Base-by-base conservation (phyloP, 2,888 invertebrate species). In the Ephialtes manifestator region DNA sequence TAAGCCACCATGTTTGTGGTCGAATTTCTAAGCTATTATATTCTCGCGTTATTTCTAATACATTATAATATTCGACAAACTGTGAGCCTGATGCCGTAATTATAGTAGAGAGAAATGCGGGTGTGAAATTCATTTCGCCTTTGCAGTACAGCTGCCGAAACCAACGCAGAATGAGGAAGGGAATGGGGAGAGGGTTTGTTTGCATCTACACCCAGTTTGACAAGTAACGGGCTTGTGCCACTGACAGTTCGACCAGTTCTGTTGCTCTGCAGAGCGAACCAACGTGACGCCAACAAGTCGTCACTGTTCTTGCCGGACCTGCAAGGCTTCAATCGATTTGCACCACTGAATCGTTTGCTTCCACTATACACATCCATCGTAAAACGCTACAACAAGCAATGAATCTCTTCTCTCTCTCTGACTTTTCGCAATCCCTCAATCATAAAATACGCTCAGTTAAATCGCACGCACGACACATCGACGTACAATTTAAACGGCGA, bases 141-240 rank as follows among this genome's bases (percentile, higher is more conserved):
- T 68, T 46, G 39, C 63, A 43, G 15, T 15, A 13, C 68, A 5
- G 24, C 20, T 68, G 68, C 48, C 68, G 68, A 68, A 68, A 15
- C 28, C 15, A 48, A 24, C 24, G 24, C 20, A 18, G 18, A 46
- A 15, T 43, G 46, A 8, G 35, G 13, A 35, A n/a, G n/a, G n/a
- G 35, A 18, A 20, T 20, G 35, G 35, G 39, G 15, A 39, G 20
- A 35, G 24, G 13, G 65, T 39, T 18, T 20, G 39, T 63, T 75
- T 51, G 76, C 76, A 8, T 51, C 65, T 51, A 60, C 51, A 35
- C 48, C 51, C 35, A 18, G 83, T 60, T 79, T 68, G 74, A 83
- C 68, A 48, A 74, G 79, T 53, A 60, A 74, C 74, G 68, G 83
- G 79, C 31, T 79, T 74, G 83, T 83, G 83, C 71, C 68, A 74